These are phyloP conservation scores for Epirrita christyi DNA, from an alignment of 2,888 invertebrate genomes.

Conservation along the genomic window DNA sequence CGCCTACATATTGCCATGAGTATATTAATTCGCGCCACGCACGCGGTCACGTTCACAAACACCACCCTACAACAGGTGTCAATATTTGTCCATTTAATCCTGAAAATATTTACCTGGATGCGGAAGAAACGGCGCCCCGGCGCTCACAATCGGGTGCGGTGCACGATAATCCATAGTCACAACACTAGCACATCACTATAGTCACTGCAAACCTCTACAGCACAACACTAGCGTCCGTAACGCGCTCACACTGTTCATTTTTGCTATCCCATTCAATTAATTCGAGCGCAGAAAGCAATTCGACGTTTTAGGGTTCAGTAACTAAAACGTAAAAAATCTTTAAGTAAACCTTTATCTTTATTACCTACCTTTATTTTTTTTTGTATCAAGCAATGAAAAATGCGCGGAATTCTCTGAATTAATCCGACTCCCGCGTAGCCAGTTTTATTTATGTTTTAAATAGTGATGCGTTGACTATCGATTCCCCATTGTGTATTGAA, in stretches of 20 bases:
- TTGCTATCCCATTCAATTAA: conserved; percentile 32
- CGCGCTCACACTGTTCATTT: conserved; percentile 41
- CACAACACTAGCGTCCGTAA: conserved; percentile 42
- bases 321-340: neutral
- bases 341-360: too few species aligned
- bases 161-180: conserved; percentile 76
- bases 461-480: conserved; percentile 35
- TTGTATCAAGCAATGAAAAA: neutral
- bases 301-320: conserved; percentile 16
- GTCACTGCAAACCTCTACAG: conserved; percentile 39
- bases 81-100: too few species aligned
- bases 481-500: conserved; percentile 47
- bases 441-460: conserved; percentile 37
- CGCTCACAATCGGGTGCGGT: conserved; percentile 71
- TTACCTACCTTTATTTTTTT: too few species aligned
- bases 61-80: too few species aligned
- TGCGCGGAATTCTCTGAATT: neutral
- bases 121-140: conserved; percentile 72
- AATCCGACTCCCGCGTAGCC: conserved; percentile 5
- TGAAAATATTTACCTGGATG: conserved; percentile 66
- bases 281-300: conserved; percentile 17
- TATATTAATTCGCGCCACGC: too few species aligned
- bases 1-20: too few species aligned
- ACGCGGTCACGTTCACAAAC: too few species aligned
- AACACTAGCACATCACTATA: conserved; percentile 55